A percentile compares a stretch with the other conserved stretches of the same genome.
Conservation (phyloP, 2,797 vertebrate species). For the Eptatretus atami region DNA sequence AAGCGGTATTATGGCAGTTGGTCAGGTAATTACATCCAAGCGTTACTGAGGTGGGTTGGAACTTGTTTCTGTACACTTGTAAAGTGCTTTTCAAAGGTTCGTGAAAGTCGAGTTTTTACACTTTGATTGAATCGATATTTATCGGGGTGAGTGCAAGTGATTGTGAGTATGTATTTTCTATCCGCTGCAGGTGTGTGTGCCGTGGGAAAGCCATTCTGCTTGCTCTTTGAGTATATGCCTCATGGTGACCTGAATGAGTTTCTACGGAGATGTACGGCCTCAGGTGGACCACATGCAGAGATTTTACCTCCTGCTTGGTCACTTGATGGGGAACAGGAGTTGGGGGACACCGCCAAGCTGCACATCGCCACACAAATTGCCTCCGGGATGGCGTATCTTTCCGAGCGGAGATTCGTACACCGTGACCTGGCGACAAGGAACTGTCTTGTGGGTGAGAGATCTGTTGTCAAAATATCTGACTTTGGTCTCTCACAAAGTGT, state of each 20-base stretch:
- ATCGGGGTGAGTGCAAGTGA: too few relatives aligned
- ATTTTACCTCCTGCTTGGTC: background rate
- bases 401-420: constrained; percentile 85
- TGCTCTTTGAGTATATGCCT: constrained; percentile 95
- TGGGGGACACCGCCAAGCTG: constrained; percentile 42
- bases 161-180: background rate
- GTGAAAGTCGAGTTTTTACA: too few relatives aligned
- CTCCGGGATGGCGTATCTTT: constrained; percentile 74
- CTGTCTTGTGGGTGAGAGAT: constrained; percentile 58
- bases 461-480: constrained; percentile 87
- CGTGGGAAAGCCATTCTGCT: constrained; percentile 81
- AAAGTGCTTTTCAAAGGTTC: too few relatives aligned
- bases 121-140: too few relatives aligned
- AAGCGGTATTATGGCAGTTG: too few relatives aligned
- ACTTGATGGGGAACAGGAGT: constrained; percentile 11
- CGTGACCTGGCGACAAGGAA: constrained; percentile 84
- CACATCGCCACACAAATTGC: constrained; percentile 61
- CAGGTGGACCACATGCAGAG: constrained; percentile 23
- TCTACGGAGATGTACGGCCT: constrained; percentile 33
- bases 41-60: too few relatives aligned
- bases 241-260: constrained; percentile 77
- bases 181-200: constrained; percentile 51
- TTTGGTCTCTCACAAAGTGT: constrained; percentile 89
- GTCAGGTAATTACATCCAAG: too few relatives aligned
- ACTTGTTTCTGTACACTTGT: too few relatives aligned